A percentile compares a stretch with the other conserved stretches of the same genome.
These are phyloP conservation scores for Carlito syrichta DNA, from an alignment of 2,113 vertebrate genomes.

Conservation along the genomic window DNA sequence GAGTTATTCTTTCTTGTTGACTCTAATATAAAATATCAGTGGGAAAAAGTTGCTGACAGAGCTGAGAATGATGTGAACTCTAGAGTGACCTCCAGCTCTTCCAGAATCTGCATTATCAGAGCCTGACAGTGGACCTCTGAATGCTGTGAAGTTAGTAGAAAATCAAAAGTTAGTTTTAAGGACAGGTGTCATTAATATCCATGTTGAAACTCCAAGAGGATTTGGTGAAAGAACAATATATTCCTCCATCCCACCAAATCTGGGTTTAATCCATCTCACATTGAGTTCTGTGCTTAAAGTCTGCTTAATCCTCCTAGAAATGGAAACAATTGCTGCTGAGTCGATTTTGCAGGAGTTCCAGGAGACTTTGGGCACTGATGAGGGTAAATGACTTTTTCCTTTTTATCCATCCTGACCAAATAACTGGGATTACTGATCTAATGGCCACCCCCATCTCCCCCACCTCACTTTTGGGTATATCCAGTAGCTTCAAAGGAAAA, in stretches of 20 bases:
- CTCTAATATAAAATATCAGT: background rate
- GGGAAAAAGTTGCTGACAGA: background rate
- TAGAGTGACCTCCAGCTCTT: background rate
- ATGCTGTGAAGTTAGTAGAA: background rate
- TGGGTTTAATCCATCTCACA: background rate
- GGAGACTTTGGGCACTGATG: background rate
- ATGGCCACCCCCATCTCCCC: background rate
- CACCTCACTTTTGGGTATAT: background rate
- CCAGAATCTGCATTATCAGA: background rate
- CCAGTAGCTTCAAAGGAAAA: background rate
- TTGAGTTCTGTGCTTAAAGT: background rate
- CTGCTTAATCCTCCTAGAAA: background rate
- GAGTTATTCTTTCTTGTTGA: background rate
- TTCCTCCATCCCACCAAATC: background rate
- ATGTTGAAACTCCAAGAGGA: background rate
- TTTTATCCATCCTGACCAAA: background rate
- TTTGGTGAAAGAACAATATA: background rate
- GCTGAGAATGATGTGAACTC: background rate
- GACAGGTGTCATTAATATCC: background rate
- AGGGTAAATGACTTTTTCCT: background rate
- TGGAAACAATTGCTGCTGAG: background rate
- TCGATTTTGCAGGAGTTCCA: background rate
- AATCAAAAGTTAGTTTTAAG: background rate
- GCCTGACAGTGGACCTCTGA: background rate
- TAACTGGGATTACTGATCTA: background rate